Percentiles rank a stretch among this genome's conserved stretches.
These are phyloP conservation scores for Lagopus muta DNA, from an alignment of 2,113 vertebrate genomes.

Conservation along the genomic window DNA sequence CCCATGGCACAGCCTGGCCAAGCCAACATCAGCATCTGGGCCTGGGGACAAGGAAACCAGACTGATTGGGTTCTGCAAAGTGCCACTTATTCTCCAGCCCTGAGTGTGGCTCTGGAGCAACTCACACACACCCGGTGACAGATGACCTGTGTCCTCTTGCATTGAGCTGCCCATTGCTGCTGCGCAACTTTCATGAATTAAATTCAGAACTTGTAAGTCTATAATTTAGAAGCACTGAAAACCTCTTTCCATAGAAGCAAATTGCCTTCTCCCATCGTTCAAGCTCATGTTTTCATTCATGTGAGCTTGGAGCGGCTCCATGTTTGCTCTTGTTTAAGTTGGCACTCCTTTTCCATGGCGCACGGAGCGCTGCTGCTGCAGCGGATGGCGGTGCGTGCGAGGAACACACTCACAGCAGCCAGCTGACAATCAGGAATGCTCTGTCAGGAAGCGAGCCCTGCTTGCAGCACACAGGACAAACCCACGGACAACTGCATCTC, in stretches of 20 bases:
- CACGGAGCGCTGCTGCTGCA: neutral
- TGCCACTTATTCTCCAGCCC: neutral
- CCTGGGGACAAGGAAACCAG: too few relatives aligned
- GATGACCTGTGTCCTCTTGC: neutral
- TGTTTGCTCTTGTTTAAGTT: neutral
- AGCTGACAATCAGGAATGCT: neutral
- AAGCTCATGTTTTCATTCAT: neutral
- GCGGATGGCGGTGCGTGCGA: neutral
- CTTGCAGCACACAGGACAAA: neutral
- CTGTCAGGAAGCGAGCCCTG: neutral
- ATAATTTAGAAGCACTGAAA: neutral
- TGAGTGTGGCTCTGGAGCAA: neutral
- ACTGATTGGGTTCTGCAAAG: neutral
- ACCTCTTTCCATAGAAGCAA: neutral
- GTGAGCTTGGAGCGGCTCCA: neutral
- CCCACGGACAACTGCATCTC: accelerated
- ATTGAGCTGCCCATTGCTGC: neutral
- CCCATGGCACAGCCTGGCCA: too few relatives aligned
- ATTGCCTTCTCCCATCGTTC: neutral
- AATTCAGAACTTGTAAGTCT: constrained; percentile 9
- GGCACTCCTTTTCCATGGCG: neutral
- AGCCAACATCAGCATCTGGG: too few relatives aligned
- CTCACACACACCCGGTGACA: accelerated
- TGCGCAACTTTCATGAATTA: neutral
- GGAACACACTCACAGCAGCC: accelerated